phyloP scores from a whole-genome alignment of 2,888 invertebrate species.

The Rambutsinella grinnellia region DNA sequence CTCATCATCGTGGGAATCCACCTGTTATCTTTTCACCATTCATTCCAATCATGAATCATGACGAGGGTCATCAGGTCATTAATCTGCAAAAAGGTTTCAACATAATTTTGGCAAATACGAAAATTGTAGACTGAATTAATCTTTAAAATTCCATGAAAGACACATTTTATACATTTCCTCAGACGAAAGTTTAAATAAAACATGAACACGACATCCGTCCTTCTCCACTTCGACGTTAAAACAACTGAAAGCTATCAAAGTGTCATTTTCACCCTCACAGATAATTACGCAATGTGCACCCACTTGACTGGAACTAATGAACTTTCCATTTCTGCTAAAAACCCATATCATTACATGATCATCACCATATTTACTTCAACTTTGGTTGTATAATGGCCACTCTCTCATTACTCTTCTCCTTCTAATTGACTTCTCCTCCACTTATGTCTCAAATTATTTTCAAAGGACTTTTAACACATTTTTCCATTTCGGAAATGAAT shows the following conservation, averaged over 20 bases:
- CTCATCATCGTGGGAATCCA: neutral
- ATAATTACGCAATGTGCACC: neutral
- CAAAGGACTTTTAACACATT: neutral
- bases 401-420: neutral
- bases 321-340: conserved; percentile 8
- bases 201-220: too few species aligned
- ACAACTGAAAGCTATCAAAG: neutral
- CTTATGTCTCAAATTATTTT: neutral
- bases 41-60: too few species aligned
- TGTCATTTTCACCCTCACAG: neutral
- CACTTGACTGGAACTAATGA: conserved; percentile 13
- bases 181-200: too few species aligned
- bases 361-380: neutral
- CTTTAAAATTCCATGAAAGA: too few species aligned
- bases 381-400: too few species aligned
- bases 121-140: too few species aligned
- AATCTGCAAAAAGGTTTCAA: neutral
- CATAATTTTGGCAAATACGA: neutral
- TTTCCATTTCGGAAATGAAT: neutral
- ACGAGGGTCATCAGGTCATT: neutral
- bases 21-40: neutral
- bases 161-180: too few species aligned
- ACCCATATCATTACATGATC: conserved; percentile 2
- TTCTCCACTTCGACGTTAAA: neutral
- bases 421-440: neutral